Percentiles rank a stretch among this genome's conserved stretches.
Conservation (phyloP, 1,140 invertebrate species). For the Drosophila prosaltans region DNA sequence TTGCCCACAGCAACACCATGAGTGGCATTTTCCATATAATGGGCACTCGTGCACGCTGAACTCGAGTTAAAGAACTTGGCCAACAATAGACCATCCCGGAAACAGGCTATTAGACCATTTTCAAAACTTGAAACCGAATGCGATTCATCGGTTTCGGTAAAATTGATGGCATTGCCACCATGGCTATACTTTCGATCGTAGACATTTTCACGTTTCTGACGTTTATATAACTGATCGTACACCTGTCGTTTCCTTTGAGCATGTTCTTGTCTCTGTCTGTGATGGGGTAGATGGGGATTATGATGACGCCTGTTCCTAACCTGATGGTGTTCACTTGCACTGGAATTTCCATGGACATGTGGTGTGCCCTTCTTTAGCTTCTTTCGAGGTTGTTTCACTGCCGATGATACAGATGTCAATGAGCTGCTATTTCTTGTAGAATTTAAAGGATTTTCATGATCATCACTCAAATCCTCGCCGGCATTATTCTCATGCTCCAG, state of each 20-base stretch:
- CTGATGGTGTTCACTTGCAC: not conserved
- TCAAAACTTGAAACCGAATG: slow-evolving; percentile 91
- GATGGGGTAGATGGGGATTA: not conserved
- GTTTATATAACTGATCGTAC: slow-evolving; percentile 72
- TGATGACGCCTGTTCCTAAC: not conserved
- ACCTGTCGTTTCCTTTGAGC: slow-evolving; percentile 34
- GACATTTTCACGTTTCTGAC: slow-evolving; percentile 86
- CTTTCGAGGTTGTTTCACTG: slow-evolving; percentile 38
- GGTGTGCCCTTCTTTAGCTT: slow-evolving; percentile 73
- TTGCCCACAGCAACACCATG: slow-evolving; percentile 86
- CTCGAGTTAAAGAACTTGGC: slow-evolving; percentile 88
- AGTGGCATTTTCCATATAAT: slow-evolving; percentile 86
- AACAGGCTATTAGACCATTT: slow-evolving; percentile 89
- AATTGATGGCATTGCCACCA: slow-evolving; percentile 88
- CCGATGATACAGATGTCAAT: not conserved
- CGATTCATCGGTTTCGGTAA: slow-evolving; percentile 84
- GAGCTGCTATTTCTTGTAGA: not conserved
- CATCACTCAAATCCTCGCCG: slow-evolving; percentile 79
- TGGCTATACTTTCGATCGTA: slow-evolving; percentile 89
- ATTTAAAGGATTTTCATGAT: not conserved
- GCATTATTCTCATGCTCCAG: slow-evolving; percentile 78
- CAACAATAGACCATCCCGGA: slow-evolving; percentile 88
- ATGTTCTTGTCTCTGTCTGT: not conserved
- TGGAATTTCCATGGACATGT: not conserved
- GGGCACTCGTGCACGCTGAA: slow-evolving; percentile 86